Percentiles rank a stretch among this genome's conserved stretches.
phyloP scores from a whole-genome alignment of 2,797 vertebrate species.

The Capromys pilorides region DNA sequence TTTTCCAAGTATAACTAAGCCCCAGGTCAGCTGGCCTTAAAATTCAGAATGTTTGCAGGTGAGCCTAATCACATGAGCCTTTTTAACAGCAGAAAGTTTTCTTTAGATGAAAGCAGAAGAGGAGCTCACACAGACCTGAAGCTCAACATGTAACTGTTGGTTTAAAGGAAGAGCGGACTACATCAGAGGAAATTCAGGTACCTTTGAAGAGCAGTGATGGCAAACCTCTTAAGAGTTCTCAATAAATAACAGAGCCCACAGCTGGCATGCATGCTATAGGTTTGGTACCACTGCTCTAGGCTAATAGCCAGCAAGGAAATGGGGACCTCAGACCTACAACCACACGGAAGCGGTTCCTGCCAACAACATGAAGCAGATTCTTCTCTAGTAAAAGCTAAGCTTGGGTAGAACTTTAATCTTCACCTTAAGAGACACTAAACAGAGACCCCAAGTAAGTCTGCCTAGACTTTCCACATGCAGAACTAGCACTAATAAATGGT shows the following conservation, averaged over 20 bases:
- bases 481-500: background rate
- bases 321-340: background rate
- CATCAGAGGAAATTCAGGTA: background rate
- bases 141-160: background rate
- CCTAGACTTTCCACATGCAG: background rate
- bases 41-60: constrained; percentile 12
- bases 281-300: background rate
- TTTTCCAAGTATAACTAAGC: constrained; percentile 3
- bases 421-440: background rate
- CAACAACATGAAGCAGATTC: background rate
- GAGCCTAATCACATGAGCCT: background rate
- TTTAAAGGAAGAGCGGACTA: background rate
- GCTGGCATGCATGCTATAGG: background rate
- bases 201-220: background rate
- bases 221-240: background rate
- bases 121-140: background rate
- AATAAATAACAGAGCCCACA: background rate
- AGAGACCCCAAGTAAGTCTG: background rate
- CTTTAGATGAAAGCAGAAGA: background rate
- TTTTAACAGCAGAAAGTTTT: background rate
- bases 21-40: background rate
- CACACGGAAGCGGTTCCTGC: background rate
- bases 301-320: background rate
- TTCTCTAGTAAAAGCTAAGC: background rate
- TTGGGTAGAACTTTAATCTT: background rate